Base-by-base conservation (phyloP, 2,797 vertebrate genomes). In the Botia kubotai region DNA sequence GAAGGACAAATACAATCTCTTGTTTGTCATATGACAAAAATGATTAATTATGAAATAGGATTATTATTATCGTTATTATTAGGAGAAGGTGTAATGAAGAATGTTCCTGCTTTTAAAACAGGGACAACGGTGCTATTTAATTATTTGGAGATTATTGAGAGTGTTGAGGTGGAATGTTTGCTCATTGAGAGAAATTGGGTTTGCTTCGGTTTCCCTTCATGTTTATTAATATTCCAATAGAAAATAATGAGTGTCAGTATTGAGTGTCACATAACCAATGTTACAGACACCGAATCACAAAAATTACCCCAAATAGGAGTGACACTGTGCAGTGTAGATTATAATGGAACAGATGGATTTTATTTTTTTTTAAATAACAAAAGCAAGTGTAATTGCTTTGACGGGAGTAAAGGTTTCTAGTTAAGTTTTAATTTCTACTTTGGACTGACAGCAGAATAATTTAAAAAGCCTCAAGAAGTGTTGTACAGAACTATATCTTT, bases 391-490 rank as follows among this genome's bases (percentile, higher is more conserved):
- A 46, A 3, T 55, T 2, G 17, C 53, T 48, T 36, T 60, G 58
- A 50, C 55, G 58, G 39, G 46, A 21, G 39, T 66, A n/a, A 67
- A 26, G 26, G 52, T 36, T 58, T 65, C 46, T 55, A 12, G 0
- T 75, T 68, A 33, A 78, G 77, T 52, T 82, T 52, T 78, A 72
- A 69, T 76, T 33, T 74, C 43, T 63, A 16, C 70, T 52, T 67
- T 75, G 75, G 77, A 84, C 76, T 83, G 82, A 78, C 66, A 53
- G 60, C 14, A 60, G 50, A 80, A 87, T 84, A 85, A 85, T 87
- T 85, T 82, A 72, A 79, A 86, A 86, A 75, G 83, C 85, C 63
- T 36, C 17, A 26, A 73, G 79, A 77, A 53, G 55, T 75, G 73
- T 83, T 77, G 75, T 71, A 33, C 75, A 66, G 39, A 78, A 65